Conservation (phyloP, 1,140 invertebrate genomes). For the Scaptodrosophila lebanonensis region DNA sequence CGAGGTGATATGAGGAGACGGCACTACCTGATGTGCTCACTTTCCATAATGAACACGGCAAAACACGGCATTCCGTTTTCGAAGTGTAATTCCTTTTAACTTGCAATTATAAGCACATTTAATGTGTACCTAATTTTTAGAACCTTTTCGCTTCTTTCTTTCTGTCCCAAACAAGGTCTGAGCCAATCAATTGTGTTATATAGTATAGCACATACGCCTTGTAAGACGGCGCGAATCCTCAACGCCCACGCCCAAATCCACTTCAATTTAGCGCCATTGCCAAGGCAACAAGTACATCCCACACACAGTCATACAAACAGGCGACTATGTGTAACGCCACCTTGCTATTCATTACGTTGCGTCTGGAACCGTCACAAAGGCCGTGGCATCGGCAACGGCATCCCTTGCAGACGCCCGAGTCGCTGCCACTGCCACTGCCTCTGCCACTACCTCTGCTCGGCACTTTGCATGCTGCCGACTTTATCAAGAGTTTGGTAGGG, state of each 20-base stretch:
- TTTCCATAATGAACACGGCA: no score
- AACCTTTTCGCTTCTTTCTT: no score
- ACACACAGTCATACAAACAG: background rate
- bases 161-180: conserved; percentile 30
- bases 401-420: conserved; percentile 33
- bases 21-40: no score
- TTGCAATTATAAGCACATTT: conserved; percentile 56
- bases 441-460: conserved; percentile 10
- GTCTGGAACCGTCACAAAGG: background rate
- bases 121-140: conserved; percentile 33
- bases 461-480: conserved; percentile 26
- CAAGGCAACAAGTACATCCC: conserved; percentile 47
- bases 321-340: conserved; percentile 15
- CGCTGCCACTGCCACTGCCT: conserved; percentile 27
- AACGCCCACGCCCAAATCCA: conserved; percentile 4
- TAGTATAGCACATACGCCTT: conserved; percentile 65
- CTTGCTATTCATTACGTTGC: conserved; percentile 47
- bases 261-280: conserved; percentile 1
- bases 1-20: no score
- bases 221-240: conserved; percentile 46
- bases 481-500: conserved; percentile 34
- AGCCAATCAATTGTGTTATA: conserved; percentile 63
- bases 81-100: conserved; percentile 32
- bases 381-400: conserved; percentile 2
- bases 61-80: no score